Evolutionary conservation across 2,888 invertebrate genomes (phyloP).

Genomic region (Cheilosia pagana): DNA sequence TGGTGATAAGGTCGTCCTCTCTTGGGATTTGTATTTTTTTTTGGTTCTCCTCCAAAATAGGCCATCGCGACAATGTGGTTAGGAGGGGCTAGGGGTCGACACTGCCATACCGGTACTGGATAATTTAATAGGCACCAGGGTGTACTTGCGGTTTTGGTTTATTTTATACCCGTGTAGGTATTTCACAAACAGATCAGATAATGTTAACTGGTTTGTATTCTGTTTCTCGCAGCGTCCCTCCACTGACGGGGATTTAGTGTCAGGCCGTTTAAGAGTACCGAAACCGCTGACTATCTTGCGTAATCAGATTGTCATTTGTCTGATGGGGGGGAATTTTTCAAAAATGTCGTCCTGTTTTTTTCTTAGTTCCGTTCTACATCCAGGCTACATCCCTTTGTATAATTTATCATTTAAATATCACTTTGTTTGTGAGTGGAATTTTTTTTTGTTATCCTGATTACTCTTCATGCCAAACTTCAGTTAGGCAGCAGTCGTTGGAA

Average conservation of each 20-base stretch:
- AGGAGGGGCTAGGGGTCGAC: neutral
- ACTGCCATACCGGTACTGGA: conserved; percentile 1
- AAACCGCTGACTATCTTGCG: neutral
- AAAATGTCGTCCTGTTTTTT: neutral
- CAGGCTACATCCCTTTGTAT: conserved; percentile 5
- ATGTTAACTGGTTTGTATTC: conserved; percentile 26
- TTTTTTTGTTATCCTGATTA: conserved; percentile 10
- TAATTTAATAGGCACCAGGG: conserved; percentile 47
- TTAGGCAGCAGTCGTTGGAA: conserved; percentile 21
- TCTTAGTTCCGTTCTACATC: neutral
- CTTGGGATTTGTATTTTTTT: neutral
- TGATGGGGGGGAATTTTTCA: conserved; percentile 31
- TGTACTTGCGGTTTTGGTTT: conserved; percentile 45
- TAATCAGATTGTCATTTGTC: conserved; percentile 41
- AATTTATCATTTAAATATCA: conserved; percentile 51
- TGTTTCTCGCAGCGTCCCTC: neutral
- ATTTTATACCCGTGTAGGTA: conserved; percentile 23
- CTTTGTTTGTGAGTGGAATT: conserved; percentile 9
- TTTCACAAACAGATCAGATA: conserved; percentile 49
- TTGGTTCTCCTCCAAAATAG: conserved; percentile 11
- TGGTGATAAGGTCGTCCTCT: conserved; percentile 7
- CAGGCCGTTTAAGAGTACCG: neutral
- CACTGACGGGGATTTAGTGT: conserved; percentile 26
- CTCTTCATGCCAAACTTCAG: conserved; percentile 11
- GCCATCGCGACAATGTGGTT: conserved; percentile 5